Conservation (phyloP, 2,113 vertebrate species). For the Oncorhynchus nerka region DNA sequence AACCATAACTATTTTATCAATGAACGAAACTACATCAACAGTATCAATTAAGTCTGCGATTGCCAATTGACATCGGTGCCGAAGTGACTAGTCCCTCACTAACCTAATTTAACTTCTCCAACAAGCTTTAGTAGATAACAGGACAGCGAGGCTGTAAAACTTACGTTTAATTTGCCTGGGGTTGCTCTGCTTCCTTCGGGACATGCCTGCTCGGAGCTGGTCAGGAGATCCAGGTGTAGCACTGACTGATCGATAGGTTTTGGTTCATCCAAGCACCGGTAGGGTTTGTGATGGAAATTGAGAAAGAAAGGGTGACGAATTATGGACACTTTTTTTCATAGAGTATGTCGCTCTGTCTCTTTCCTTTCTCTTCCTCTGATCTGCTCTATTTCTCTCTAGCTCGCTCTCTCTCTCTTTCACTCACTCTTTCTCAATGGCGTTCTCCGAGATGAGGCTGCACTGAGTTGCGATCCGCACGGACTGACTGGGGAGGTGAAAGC, state of each 20-base stretch:
- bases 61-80: background rate
- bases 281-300: constrained; percentile 71
- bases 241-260: constrained; percentile 78
- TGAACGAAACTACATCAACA: background rate
- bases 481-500: constrained; percentile 76
- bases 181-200: constrained; percentile 99
- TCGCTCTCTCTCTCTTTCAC: constrained; percentile 44
- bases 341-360: constrained; percentile 71
- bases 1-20: background rate
- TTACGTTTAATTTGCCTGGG: constrained; percentile 99
- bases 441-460: constrained; percentile 71
- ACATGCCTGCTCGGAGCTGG: constrained; percentile 86
- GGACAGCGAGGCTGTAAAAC: constrained; percentile 66
- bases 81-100: background rate
- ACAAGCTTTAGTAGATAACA: constrained; percentile 15
- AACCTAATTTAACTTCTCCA: constrained; percentile 1
- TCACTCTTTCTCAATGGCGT: constrained; percentile 58
- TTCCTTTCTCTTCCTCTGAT: constrained; percentile 74
- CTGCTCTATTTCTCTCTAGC: constrained; percentile 33
- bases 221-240: constrained; percentile 77
- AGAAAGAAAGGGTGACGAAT: constrained; percentile 61
- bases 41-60: background rate
- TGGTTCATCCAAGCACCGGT: constrained; percentile 83
- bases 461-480: constrained; percentile 73
- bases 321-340: constrained; percentile 63